Evolutionary conservation across 2,113 vertebrate genomes (phyloP), one percentile per base, ranked within the genome.

Genomic region (Labeo catla): DNA sequence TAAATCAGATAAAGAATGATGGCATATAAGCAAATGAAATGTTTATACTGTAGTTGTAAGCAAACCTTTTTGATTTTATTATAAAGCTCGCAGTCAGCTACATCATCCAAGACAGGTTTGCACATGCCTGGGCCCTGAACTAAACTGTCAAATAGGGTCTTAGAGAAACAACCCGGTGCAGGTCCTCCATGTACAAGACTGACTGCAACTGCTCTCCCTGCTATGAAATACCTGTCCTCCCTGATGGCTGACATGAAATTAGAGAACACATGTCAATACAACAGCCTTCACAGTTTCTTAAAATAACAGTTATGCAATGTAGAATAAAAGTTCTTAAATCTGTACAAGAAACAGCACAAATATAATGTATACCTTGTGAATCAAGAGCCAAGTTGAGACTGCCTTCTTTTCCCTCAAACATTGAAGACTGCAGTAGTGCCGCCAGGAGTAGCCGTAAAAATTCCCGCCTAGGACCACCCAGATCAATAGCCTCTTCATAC

Each of bases 171-270:
- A 45, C 39, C 39, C 45, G 86, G 86, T 34, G 81, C 13, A 39
- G 81, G 81, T 34, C 81, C 81, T 45, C 86, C 81, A 84, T 79
- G 81, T 15, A 87, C 73, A 65, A 87, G n/a, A 10, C 86, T 76
- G 16, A 79, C 73, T 39, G 81, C 81, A 68, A 79, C 34, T 43
- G 70, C 54, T 52, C 81, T 79, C 19, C 81, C 86, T 39, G 81
- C 73, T 45, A 68, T 45, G 36, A 77, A 79, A 52, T 84, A 84
- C 23, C 80, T 59, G 76, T 86, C 85, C 59, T 86, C 76, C 70
- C 85, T 86, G 13, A 81, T 16, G 72, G 85, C 85, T 86, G 76
- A 84, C 39, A 73, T 73, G 8, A 68, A 66, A 70, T 72, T 49
- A 50, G 52, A 72, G 23, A 84, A 45, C 54, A 70, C 2, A 28